Percentiles rank a stretch among this genome's conserved stretches.
Conservation (phyloP, 2,888 invertebrate species). For the Lottia scabra region DNA sequence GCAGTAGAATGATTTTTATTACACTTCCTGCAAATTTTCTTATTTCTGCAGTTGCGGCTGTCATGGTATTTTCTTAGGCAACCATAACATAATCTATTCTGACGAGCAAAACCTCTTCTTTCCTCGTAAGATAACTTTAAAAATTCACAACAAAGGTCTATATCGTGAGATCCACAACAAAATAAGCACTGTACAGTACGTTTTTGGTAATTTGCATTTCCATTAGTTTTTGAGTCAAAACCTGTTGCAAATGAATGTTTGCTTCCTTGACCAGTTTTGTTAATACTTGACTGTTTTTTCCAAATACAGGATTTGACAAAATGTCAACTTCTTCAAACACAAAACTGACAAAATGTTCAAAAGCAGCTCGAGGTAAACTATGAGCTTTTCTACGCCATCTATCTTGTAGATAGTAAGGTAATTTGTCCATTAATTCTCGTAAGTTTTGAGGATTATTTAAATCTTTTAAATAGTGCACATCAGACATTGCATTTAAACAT, state of each 20-base stretch:
- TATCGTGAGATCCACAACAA: background rate
- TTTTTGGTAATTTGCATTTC: too few relatives aligned
- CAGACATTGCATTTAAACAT: background rate
- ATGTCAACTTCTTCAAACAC: background rate
- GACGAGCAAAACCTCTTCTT: background rate
- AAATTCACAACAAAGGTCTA: conserved; percentile 4
- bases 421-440: background rate
- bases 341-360: background rate
- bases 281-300: background rate
- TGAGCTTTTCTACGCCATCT: background rate
- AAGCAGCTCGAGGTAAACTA: background rate
- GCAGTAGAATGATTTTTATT: background rate
- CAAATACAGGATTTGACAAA: background rate
- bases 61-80: background rate
- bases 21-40: background rate
- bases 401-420: background rate
- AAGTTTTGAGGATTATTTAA: conserved; percentile 2
- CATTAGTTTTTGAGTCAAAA: too few relatives aligned
- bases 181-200: background rate
- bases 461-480: background rate
- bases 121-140: background rate
- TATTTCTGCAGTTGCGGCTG: background rate
- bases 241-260: too few relatives aligned
- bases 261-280: too few relatives aligned
- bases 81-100: conserved; percentile 3